A percentile compares a stretch with the other conserved stretches of the same genome.
Evolutionary conservation across 2,888 invertebrate species (phyloP).

Genomic region (Harpalus rufipes): DNA sequence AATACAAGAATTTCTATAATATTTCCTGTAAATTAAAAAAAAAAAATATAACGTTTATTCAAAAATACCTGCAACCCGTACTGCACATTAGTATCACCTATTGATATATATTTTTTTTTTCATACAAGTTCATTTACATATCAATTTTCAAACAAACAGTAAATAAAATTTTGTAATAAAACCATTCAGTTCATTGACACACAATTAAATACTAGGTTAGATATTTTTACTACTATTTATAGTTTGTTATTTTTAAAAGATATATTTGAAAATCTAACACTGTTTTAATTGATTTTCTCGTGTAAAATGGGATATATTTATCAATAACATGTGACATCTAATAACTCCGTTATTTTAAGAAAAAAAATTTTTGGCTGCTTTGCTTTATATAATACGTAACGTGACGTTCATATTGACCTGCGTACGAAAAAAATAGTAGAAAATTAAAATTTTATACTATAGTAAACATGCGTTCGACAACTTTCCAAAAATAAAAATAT

Average conservation of each 20-base stretch:
- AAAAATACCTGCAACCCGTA: not conserved
- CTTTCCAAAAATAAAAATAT: not conserved
- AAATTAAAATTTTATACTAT: not conserved
- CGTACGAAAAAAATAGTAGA: conserved; percentile 22
- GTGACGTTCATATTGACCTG: conserved; percentile 29
- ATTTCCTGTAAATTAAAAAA: no score
- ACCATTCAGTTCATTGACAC: conserved; percentile 34
- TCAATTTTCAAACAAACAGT: conserved; percentile 8
- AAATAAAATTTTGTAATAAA: conserved; percentile 45
- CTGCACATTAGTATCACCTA: not conserved
- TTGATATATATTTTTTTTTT: not conserved
- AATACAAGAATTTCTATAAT: no score
- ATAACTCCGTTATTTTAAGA: conserved; percentile 46
- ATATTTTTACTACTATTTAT: conserved; percentile 13
- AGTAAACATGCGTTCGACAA: not conserved
- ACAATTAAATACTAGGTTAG: not conserved
- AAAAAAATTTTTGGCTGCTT: conserved; percentile 29
- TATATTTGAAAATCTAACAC: not conserved
- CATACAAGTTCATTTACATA: not conserved
- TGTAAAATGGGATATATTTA: conserved; percentile 5
- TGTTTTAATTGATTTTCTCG: conserved; percentile 19
- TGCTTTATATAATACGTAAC: conserved; percentile 43
- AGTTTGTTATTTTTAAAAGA: conserved; percentile 12
- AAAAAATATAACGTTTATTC: no score
- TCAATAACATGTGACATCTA: conserved; percentile 44